Evolutionary conservation across 2,113 vertebrate genomes (phyloP), one percentile per base, ranked within the genome.

Genomic region (Stictonetta naevosa): DNA sequence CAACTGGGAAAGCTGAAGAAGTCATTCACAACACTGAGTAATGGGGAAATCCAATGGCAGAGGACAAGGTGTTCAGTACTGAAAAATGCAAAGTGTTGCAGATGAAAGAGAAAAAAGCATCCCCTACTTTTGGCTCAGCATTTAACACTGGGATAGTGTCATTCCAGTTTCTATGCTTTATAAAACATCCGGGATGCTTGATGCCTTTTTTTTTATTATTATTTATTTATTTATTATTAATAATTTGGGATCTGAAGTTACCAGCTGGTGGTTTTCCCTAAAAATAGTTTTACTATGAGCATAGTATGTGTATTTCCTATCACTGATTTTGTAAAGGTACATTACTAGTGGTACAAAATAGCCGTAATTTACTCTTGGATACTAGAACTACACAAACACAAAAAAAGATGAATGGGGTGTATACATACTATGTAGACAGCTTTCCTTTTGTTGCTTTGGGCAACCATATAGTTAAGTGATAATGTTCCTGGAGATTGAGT

Each of bases 391-490:
- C 22, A 50, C 48, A 50, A 93, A 44, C 17, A 44, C 17, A 46
- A 46, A 50, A 84, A 93, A 88, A 88, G 73, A 92, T 91, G 88
- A 94, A 85, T 84, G 62, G 86, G 38, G 28, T 3, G 1, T 93
- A 13, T 79, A 76, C 76, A 15, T 89, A 46, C 93, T 90, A 10
- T 68, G 78, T 48, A 88, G 81, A 79, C 69, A 95, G 80, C 76
- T 94, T 92, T 95, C 62, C 55, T 91, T 91, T 96, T 92, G 83
- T 91, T 89, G 74, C 93, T 96, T 95, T 91, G 83, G 88, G 92
- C 81, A 92, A 89, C 90, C 92, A 83, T 92, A 91, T 83, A 92
- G 86, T 96, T 96, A 97, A 96, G 86, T 87, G 81, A 74, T 93
- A 94, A 93, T 89, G 83, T 66, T 94, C 44, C 88, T 96, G 86